Evolutionary conservation across 2,113 vertebrate genomes (phyloP).

Genomic region (Tichodroma muraria): DNA sequence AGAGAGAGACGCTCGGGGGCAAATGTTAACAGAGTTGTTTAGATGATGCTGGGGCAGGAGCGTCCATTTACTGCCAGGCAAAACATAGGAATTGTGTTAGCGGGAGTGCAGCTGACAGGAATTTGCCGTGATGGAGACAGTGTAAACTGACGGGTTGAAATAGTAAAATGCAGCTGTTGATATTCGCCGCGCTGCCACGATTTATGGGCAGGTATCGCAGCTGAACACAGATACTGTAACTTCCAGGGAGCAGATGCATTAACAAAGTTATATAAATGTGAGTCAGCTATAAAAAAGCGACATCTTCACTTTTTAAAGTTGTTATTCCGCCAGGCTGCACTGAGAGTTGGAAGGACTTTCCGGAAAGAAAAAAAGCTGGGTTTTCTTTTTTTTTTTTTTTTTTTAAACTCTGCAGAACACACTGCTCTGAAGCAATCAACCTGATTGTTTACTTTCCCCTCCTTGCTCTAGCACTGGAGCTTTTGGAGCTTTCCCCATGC

Average conservation of each 20-base stretch:
- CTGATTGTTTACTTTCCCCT: not conserved
- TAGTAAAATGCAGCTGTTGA: slow-evolving; percentile 59
- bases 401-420: not conserved
- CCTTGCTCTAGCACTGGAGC: not conserved
- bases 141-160: slow-evolving; percentile 23
- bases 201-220: slow-evolving; percentile 51
- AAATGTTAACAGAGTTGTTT: slow-evolving; percentile 92
- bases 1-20: slow-evolving; percentile 83
- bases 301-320: slow-evolving; percentile 32
- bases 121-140: slow-evolving; percentile 65
- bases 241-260: slow-evolving; percentile 48
- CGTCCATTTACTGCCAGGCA: slow-evolving; percentile 79
- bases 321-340: slow-evolving; percentile 15
- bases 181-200: not conserved
- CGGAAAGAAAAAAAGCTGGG: not conserved
- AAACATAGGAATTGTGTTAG: slow-evolving; percentile 76
- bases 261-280: slow-evolving; percentile 43
- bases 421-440: not conserved
- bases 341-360: not conserved
- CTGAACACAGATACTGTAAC: slow-evolving; percentile 10
- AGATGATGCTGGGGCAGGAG: slow-evolving; percentile 73
- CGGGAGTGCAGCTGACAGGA: slow-evolving; percentile 69
- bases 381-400: not conserved
- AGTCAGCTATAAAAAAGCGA: slow-evolving; percentile 35
- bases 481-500: not conserved